These are phyloP conservation scores for Furcula furcula DNA, from an alignment of 2,888 invertebrate species.

Conservation along the genomic window DNA sequence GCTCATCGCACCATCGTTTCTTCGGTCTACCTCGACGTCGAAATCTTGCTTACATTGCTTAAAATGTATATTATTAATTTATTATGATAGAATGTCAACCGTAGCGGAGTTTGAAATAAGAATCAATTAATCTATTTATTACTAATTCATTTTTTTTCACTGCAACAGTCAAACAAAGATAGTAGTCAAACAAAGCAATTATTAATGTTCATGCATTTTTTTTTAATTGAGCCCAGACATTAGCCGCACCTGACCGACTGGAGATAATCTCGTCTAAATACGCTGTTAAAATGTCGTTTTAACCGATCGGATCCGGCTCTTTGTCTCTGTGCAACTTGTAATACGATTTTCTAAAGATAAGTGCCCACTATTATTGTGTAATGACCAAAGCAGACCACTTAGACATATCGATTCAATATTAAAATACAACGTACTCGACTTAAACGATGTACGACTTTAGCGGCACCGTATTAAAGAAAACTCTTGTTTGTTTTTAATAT, in stretches of 20 bases:
- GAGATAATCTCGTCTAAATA: constrained; percentile 33
- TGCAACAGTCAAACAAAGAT: no score
- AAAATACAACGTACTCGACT: no score
- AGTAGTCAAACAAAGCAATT: constrained; percentile 8
- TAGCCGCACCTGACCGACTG: constrained; percentile 25
- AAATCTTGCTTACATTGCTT: no score
- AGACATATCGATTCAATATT: constrained; percentile 31
- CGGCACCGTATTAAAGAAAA: constrained; percentile 25
- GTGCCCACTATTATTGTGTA: constrained; percentile 40
- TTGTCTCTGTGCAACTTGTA: constrained; percentile 39
- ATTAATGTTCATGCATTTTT: constrained; percentile 18
- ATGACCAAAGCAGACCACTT: constrained; percentile 31
- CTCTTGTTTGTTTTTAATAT: constrained; percentile 12
- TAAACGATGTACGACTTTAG: constrained; percentile 15
- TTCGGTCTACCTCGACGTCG: no score
- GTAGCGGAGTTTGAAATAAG: no score
- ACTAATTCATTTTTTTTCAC: no score
- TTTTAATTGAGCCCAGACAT: constrained; percentile 23
- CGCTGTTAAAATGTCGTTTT: constrained; percentile 38
- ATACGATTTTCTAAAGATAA: constrained; percentile 43
- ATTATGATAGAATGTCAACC: no score
- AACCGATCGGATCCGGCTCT: constrained; percentile 45
- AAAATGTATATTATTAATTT: no score
- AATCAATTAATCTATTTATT: no score
- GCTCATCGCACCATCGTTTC: no score